Evolutionary conservation across 1,140 invertebrate genomes (phyloP).

Genomic region (Drosophila nikananu): DNA sequence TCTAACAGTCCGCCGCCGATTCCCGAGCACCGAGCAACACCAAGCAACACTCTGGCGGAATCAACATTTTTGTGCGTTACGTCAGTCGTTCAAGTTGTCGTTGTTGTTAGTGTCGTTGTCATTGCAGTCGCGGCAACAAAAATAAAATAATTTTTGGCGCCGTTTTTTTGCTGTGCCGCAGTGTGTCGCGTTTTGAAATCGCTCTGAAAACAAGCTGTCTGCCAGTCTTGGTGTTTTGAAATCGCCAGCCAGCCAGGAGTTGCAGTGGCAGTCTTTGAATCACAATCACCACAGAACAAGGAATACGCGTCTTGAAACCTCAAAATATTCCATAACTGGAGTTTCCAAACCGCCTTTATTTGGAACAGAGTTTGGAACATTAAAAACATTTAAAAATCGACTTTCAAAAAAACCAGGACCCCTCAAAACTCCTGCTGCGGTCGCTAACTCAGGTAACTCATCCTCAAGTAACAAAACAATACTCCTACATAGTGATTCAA

Average conservation of each 20-base stretch:
- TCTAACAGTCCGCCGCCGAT: conserved; percentile 43
- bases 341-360: background rate
- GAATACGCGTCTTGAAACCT: background rate
- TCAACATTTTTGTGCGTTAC: conserved; percentile 78
- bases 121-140: conserved; percentile 35
- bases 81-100: conserved; percentile 54
- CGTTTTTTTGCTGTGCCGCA: conserved; percentile 56
- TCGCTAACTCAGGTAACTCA: conserved; percentile 3
- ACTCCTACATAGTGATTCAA: conserved; percentile 8
- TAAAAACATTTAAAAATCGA: background rate
- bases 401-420: background rate
- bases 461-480: conserved; percentile 1
- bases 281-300: background rate
- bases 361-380: too few species aligned
- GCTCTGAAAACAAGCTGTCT: conserved; percentile 29
- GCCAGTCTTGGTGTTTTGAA: background rate
- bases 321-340: background rate
- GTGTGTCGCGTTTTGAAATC: conserved; percentile 46
- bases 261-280: background rate
- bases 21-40: conserved; percentile 28
- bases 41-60: conserved; percentile 36
- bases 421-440: background rate
- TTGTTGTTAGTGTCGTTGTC: conserved; percentile 16
- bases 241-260: conserved; percentile 12
- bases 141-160: conserved; percentile 66